phyloP scores from a whole-genome alignment of 1,140 invertebrate species.

The Oncopodura yosiiana region DNA sequence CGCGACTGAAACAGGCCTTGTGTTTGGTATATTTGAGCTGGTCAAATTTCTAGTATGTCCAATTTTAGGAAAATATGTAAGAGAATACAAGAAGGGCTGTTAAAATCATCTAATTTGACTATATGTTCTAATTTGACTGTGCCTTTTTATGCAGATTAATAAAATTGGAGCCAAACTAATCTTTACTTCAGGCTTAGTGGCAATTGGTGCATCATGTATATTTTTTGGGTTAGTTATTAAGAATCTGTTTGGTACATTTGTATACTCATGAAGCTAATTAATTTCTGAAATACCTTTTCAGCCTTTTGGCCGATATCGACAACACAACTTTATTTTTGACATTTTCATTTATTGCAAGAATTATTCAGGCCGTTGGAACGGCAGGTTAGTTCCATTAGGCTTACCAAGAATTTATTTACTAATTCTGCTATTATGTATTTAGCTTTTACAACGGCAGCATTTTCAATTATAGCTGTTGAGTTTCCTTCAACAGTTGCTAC shows the following conservation, averaged over 20 bases:
- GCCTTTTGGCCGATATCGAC: constrained; percentile 67
- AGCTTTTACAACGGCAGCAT: constrained; percentile 80
- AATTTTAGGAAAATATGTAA: constrained; percentile 71
- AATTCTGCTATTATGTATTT: constrained; percentile 43
- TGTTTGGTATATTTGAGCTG: constrained; percentile 85
- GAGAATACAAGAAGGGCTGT: constrained; percentile 35
- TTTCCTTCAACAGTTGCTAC: constrained; percentile 83
- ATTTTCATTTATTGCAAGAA: constrained; percentile 73
- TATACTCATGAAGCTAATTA: neutral
- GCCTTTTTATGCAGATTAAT: constrained; percentile 50
- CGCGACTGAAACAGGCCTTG: constrained; percentile 77
- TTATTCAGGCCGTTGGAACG: constrained; percentile 81
- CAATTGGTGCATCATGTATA: constrained; percentile 67
- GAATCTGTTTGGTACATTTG: constrained; percentile 12
- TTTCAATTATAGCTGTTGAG: constrained; percentile 84
- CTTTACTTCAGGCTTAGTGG: constrained; percentile 77
- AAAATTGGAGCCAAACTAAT: constrained; percentile 70
- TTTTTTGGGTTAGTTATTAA: constrained; percentile 78
- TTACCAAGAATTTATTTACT: neutral
- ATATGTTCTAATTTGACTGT: constrained; percentile 5
- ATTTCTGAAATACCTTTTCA: constrained; percentile 43
- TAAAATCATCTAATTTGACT: constrained; percentile 5
- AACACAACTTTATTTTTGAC: constrained; percentile 71
- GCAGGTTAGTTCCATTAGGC: constrained; percentile 48
- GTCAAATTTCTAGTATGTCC: constrained; percentile 80